Base-by-base conservation (phyloP, 2,888 invertebrate species). In the Plemyria rubiginata region DNA sequence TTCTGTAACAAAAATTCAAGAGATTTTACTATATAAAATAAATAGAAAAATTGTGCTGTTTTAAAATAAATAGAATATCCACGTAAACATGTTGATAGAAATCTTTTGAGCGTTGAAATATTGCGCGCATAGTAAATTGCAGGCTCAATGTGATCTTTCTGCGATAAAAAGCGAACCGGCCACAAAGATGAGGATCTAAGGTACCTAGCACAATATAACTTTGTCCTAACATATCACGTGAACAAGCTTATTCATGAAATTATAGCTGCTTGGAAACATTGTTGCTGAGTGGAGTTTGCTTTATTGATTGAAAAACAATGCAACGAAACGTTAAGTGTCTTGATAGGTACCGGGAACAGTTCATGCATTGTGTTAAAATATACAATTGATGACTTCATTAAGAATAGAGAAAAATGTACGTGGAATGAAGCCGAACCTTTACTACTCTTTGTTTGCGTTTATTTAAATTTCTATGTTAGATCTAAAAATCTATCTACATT, bases 11-110 rank as follows among this genome's bases (percentile, higher is more conserved):
- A 2, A 6, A 15, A 43, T 15, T 15, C 16, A 16, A 16, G 16
- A 45, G 45, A 9, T 15, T 11, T 11, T 11, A 15, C 7, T 1
- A 9, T 43, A 15, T 43, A 13, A n/a, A n/a, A n/a, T n/a, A 16
- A 8, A 38, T 11, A 11, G 36, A 11, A 38, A 38, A 32, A 9
- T n/a, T 41, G 1, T 41, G 13, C 4, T 16, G 9, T 16, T 45
- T 11, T 11, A 48, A 9, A 28, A 48, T n/a, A 48, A 29, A 29
- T 49, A 29, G n/a, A 29, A 32, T n/a, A 49, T 45, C 32, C 49
- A 49, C 32, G 28, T 48, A 28, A 48, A 28, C 48, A 48, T 60
- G 58, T 59, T 40, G 48, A 60, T 52, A 16, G 9, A 53, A 54
- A 54, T 60, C 48, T 48, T 15, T 11, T 4, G 15, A 40, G 28